Conservation (phyloP, 2,113 vertebrate species). For the Phylloscopus trochilus region DNA sequence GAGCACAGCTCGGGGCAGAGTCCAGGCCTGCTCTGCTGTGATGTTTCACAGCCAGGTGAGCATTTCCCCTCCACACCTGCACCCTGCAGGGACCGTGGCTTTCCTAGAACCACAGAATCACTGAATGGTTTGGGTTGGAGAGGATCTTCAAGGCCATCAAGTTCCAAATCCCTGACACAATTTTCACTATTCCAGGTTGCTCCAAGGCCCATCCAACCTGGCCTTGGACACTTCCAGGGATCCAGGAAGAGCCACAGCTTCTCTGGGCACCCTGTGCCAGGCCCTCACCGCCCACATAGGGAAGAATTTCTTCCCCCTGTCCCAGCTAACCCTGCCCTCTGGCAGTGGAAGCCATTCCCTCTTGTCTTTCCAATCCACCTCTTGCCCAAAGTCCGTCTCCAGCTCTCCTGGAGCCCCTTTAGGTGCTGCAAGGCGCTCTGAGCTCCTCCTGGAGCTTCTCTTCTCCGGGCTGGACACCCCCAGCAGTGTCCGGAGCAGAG, state of each 20-base stretch:
- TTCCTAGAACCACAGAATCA: background rate
- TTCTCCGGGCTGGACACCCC: background rate
- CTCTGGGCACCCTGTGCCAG: too few species aligned
- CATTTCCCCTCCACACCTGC: background rate
- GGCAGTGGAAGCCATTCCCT: background rate
- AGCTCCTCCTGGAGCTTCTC: too few species aligned
- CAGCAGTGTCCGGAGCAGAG: background rate
- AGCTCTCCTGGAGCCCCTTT: background rate
- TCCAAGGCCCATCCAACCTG: too few species aligned
- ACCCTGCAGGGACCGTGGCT: background rate
- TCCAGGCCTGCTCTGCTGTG: background rate
- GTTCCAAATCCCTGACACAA: background rate
- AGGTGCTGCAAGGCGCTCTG: too few species aligned
- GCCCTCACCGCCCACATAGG: rapidly evolving
- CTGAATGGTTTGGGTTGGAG: background rate
- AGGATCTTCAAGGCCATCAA: background rate
- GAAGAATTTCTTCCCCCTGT: background rate
- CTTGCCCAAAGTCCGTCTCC: background rate
- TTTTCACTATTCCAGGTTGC: rapidly evolving
- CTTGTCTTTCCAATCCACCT: background rate
- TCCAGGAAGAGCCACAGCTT: too few species aligned
- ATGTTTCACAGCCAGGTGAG: background rate
- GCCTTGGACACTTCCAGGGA: too few species aligned
- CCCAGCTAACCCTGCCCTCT: background rate
- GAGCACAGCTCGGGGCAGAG: background rate